These are phyloP conservation scores for Nesogale talazaci DNA, from an alignment of 2,113 vertebrate species.

Conservation along the genomic window DNA sequence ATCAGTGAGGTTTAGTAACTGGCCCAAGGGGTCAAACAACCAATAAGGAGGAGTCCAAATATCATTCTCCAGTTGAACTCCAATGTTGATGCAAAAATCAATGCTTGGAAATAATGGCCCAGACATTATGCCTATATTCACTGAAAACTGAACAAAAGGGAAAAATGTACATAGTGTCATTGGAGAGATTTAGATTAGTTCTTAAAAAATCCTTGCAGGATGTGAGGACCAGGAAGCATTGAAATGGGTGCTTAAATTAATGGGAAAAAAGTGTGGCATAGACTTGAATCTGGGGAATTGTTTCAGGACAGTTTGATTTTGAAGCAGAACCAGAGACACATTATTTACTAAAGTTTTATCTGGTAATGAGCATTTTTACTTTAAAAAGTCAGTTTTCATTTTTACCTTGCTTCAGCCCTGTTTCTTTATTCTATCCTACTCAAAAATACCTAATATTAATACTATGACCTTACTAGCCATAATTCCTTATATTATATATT, in stretches of 20 bases:
- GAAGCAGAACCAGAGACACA: not conserved
- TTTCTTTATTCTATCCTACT: slow-evolving; percentile 3
- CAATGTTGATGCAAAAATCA: not conserved
- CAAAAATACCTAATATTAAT: not conserved
- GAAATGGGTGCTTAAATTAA: not conserved
- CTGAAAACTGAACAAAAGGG: not conserved
- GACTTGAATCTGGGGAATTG: not conserved
- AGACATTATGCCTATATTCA: not conserved
- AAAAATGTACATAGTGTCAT: not conserved
- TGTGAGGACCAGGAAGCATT: not conserved
- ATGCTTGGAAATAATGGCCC: not conserved
- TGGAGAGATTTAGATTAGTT: not conserved
- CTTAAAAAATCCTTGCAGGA: not conserved
- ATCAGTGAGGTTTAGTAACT: slow-evolving; percentile 11
- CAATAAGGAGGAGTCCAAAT: not conserved
- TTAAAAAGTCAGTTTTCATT: not conserved
- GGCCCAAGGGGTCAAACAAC: not conserved
- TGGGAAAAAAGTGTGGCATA: not conserved
- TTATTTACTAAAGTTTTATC: not conserved
- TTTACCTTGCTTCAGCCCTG: not conserved
- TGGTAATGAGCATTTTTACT: slow-evolving; percentile 2
- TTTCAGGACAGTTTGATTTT: slow-evolving; percentile 10
- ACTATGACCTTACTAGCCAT: not conserved
- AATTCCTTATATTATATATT: not conserved
- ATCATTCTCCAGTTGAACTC: not conserved